Evolutionary conservation across 2,888 invertebrate genomes (phyloP), one percentile per base, ranked within the genome.

Genomic region (Drosophila quinaria): DNA sequence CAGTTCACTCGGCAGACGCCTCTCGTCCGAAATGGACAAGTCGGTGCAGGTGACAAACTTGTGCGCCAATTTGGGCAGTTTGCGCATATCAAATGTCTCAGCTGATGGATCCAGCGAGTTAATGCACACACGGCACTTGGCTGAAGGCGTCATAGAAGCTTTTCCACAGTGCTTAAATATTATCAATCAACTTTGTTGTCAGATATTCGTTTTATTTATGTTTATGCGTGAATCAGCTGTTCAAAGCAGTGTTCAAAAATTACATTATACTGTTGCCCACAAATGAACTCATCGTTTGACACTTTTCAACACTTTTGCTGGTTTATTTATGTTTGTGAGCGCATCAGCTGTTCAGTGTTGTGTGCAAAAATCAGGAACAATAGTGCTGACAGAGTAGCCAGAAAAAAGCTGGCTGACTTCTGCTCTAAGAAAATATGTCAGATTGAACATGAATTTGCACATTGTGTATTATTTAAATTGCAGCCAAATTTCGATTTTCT

Each of bases 1-100:
- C 0, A 84, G 68, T 6, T 68, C 74, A 22, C 69, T 85, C 13
- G 88, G 80, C 29, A 89, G 9, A 0, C 64, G 37, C 8, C 59
- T 17, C 29, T 67, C 74, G 15, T 67, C 81, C 9, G 51, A 35
- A 0, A 89, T 71, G 0, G 60, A 54, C 31, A 90, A 42, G 8
- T 80, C 73, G 0, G 90, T 88, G 65, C 90, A 91, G 1, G 69
- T 54, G 4, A 66, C 72, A 19, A 91, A 80, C 63, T 91, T 91
- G 9, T 79, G 75, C 11, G 76, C 83, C 29, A 91, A 51, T 13
- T 81, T 74, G 0, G 76, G 60, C 4, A 76, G 71, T 3, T 80
- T 59, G 1, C 78, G 68, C 61, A 87, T 58, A 25, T 85, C 83
- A n/a, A 70, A 87, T n/a, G 22, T 41, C 5, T 17, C 37, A 2